Base-by-base conservation (phyloP, 1,140 invertebrate species). In the Leptinotarsa lineolata region DNA sequence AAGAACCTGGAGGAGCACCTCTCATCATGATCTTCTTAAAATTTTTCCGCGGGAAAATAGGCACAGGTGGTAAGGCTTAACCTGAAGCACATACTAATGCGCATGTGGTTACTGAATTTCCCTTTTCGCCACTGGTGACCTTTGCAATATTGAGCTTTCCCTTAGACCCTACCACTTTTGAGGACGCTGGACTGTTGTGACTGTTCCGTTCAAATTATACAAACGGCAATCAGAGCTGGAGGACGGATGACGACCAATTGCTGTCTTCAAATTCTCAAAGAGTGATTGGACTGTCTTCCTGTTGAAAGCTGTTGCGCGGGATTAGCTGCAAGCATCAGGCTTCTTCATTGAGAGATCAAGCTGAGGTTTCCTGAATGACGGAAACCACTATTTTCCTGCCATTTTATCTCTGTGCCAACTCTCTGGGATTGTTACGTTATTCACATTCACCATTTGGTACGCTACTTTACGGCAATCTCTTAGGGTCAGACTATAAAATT, bases 121-220 rank as follows among this genome's bases (percentile, higher is more conserved):
- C 85, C 67, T 81, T 80, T 81, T 88, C 86, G 24, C 81, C 82
- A 66, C 83, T 85, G 15, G 83, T 85, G 4, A 83, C 77, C 71
- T 81, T 80, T 61, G 82, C 79, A 15, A 86, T 74, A 72, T 79
- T 79, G 76, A 82, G 82, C 30, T 68, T 68, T 22, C 83, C 81
- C 69, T 74, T 83, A 15, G 68, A 68, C 15, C 81, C 82, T 21
- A 86, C 20, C 54, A 86, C 76, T 78, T 82, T 65, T 74, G 74
- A 3, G 84, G 78, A 61, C 82, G 83, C 76, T 86, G 83, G 6
- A 86, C 85, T 39, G 85, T 86, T 6, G 83, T 79, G 2, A 78
- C 84, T 12, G 82, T 86, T 79, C 86, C 85, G 75, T 86, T 85
- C n/a, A 85, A 63, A 75, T 87, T 86, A 73, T 73, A 87, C 22